Conservation (phyloP, 2,797 vertebrate genomes). For the Psittacula derbiana region DNA sequence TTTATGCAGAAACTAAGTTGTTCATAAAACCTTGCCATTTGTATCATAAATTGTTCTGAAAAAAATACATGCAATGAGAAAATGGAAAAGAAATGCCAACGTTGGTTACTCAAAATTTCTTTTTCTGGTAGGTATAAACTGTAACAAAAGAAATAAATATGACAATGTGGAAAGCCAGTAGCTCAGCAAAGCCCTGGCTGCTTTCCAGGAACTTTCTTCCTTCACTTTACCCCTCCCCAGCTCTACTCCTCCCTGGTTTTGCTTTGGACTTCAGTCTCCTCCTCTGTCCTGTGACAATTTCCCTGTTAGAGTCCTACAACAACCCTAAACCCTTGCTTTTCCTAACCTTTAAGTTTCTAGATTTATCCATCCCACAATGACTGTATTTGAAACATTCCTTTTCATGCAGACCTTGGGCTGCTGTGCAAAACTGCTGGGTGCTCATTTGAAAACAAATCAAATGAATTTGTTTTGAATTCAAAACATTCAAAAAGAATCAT, state of each 20-base stretch:
- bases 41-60: slow-evolving; percentile 35
- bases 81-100: slow-evolving; percentile 1
- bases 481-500: not conserved
- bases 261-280: not conserved
- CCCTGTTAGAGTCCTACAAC: not conserved
- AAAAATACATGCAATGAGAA: not conserved
- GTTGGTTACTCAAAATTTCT: not conserved
- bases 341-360: not conserved
- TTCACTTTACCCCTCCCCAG: not conserved
- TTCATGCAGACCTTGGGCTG: not conserved
- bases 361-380: not conserved
- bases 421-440: not conserved
- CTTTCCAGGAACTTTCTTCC: not conserved
- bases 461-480: not conserved
- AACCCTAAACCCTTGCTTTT: not conserved
- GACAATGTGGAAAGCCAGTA: not conserved
- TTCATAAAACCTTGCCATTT: slow-evolving; percentile 41
- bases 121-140: not conserved
- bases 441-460: not conserved
- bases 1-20: slow-evolving; percentile 48
- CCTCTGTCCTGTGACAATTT: not conserved
- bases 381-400: not conserved
- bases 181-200: not conserved
- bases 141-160: not conserved
- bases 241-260: not conserved